These are phyloP conservation scores for Betta splendens DNA, from an alignment of 2,797 vertebrate genomes.

Conservation along the genomic window DNA sequence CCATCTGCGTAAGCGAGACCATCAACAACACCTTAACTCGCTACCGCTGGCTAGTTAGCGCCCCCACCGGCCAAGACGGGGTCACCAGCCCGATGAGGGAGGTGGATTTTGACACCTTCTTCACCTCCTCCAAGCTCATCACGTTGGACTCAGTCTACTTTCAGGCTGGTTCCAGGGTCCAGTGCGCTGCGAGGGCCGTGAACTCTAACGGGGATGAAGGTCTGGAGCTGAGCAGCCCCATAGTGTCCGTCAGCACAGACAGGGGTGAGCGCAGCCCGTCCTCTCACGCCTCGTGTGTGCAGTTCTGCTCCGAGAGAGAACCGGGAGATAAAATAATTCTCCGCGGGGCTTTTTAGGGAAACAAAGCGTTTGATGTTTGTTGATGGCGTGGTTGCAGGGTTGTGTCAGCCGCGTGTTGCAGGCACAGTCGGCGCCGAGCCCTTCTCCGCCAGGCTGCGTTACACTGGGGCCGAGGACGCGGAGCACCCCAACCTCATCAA, in stretches of 20 bases:
- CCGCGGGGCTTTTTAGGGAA: constrained; percentile 20
- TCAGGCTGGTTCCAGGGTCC: constrained; percentile 91
- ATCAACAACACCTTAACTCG: constrained; percentile 92
- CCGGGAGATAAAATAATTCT: constrained; percentile 26
- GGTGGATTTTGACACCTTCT: constrained; percentile 94
- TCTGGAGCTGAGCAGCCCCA: constrained; percentile 89
- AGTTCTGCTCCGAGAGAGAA: constrained; percentile 36
- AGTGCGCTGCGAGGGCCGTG: constrained; percentile 92
- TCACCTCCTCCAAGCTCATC: constrained; percentile 94
- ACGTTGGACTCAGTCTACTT: constrained; percentile 95
- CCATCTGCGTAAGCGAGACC: constrained; percentile 90
- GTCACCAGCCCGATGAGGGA: constrained; percentile 95
- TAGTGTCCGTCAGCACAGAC: constrained; percentile 83
- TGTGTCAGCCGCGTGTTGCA: constrained; percentile 90
- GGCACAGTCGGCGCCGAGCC: constrained; percentile 94
- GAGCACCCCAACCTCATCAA: constrained; percentile 91
- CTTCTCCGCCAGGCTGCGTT: constrained; percentile 93
- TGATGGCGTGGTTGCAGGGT: constrained; percentile 76
- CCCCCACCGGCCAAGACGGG: constrained; percentile 87
- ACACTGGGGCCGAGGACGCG: constrained; percentile 89
- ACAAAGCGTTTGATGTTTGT: constrained; percentile 42
- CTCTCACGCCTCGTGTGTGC: constrained; percentile 11
- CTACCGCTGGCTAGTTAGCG: constrained; percentile 94
- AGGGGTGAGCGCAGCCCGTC: constrained; percentile 83
- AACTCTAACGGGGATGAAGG: constrained; percentile 89